phyloP scores from a whole-genome alignment of 2,113 vertebrate genomes.

The Antennarius striatus region DNA sequence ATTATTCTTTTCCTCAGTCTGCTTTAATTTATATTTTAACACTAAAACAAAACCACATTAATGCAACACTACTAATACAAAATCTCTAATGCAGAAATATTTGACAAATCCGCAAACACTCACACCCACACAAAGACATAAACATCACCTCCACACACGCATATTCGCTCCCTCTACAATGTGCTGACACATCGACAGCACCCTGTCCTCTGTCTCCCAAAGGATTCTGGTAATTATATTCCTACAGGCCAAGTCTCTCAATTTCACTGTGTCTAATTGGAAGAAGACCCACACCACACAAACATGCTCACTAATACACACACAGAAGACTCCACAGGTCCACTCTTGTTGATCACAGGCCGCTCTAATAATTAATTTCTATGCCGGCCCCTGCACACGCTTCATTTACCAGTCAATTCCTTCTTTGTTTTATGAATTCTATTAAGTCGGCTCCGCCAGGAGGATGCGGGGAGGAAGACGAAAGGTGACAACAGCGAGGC shows the following conservation, averaged over 20 bases:
- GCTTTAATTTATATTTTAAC: background rate
- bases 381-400: conserved; percentile 45
- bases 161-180: conserved; percentile 16
- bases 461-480: conserved; percentile 10
- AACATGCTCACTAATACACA: conserved; percentile 10
- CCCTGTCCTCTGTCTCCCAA: conserved; percentile 51
- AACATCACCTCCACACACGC: conserved; percentile 3
- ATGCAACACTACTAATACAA: background rate
- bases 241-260: conserved; percentile 68
- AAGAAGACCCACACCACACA: conserved; percentile 31
- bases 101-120: conserved; percentile 26
- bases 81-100: conserved; percentile 15
- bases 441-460: conserved; percentile 47
- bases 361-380: conserved; percentile 71
- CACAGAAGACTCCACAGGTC: conserved; percentile 61
- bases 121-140: conserved; percentile 31
- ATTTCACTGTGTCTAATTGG: conserved; percentile 75
- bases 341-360: conserved; percentile 68
- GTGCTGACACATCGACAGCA: conserved; percentile 60
- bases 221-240: conserved; percentile 73
- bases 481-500: conserved; percentile 19
- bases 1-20: background rate
- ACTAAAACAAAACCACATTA: background rate
- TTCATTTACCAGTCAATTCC: conserved; percentile 74
- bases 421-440: conserved; percentile 71